A percentile compares a stretch with the other conserved stretches of the same genome.
Evolutionary conservation across 2,888 invertebrate species (phyloP).

Genomic region (Escarpia spicata): DNA sequence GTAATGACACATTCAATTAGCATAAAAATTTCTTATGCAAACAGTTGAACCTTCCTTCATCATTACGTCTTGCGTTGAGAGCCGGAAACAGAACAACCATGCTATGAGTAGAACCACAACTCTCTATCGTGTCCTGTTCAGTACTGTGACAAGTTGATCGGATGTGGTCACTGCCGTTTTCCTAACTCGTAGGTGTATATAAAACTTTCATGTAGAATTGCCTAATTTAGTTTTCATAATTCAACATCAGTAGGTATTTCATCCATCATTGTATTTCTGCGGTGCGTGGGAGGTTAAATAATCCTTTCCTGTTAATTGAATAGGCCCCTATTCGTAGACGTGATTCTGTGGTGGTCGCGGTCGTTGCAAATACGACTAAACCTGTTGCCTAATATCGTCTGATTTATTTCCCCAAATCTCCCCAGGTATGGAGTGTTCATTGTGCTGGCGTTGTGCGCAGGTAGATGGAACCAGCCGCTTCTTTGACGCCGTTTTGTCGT

Average conservation of each 20-base stretch:
- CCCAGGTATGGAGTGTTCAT: not conserved
- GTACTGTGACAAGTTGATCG: not conserved
- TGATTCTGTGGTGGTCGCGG: not conserved
- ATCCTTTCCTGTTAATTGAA: not conserved
- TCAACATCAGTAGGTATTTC: not conserved
- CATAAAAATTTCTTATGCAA: no score
- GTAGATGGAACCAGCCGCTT: not conserved
- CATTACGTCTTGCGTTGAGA: not conserved
- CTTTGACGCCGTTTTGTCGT: not conserved
- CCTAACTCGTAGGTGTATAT: not conserved
- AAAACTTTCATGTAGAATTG: not conserved
- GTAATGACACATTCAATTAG: no score
- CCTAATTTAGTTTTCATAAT: not conserved
- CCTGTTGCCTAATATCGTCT: not conserved
- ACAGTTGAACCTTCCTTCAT: not conserved
- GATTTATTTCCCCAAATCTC: not conserved
- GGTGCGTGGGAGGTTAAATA: not conserved
- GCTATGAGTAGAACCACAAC: not conserved
- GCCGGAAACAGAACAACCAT: not conserved
- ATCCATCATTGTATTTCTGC: not conserved
- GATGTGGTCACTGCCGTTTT: not conserved
- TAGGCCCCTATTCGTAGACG: not conserved
- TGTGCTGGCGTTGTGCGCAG: not conserved
- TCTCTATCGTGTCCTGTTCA: not conserved
- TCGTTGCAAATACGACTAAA: not conserved